Evolutionary conservation across 2,888 invertebrate genomes (phyloP).

Genomic region (Gerris lacustris): DNA sequence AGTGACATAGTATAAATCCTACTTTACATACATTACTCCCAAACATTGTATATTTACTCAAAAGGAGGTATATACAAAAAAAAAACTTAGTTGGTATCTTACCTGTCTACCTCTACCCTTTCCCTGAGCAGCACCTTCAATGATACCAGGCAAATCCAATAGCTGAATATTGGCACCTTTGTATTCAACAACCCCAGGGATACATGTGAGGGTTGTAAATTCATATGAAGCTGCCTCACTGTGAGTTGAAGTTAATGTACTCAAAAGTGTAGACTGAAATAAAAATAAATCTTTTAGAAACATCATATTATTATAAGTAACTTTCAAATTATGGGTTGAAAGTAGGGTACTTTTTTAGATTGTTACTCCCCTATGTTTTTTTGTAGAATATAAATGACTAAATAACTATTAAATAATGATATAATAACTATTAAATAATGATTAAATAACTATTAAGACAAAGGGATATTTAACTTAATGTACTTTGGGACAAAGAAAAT

Average conservation of each 20-base stretch:
- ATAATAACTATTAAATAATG: too few relatives aligned
- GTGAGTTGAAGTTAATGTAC: slow-evolving; percentile 88
- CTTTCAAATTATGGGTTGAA: not conserved
- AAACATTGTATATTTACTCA: too few relatives aligned
- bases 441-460: too few relatives aligned
- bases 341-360: not conserved
- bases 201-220: slow-evolving; percentile 97
- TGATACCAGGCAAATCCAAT: slow-evolving; percentile 96
- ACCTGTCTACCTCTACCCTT: slow-evolving; percentile 81
- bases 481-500: too few relatives aligned
- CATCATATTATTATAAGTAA: not conserved
- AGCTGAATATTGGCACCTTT: slow-evolving; percentile 97
- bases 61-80: too few relatives aligned
- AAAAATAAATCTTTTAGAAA: slow-evolving; percentile 10
- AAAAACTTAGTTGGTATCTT: slow-evolving; percentile 8
- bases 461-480: too few relatives aligned
- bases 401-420: too few relatives aligned
- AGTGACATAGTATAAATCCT: too few relatives aligned
- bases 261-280: slow-evolving; percentile 79
- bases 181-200: slow-evolving; percentile 97
- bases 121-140: slow-evolving; percentile 95
- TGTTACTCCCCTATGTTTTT: too few relatives aligned
- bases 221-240: slow-evolving; percentile 96
- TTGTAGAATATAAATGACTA: too few relatives aligned
- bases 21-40: too few relatives aligned